phyloP scores from a whole-genome alignment of 1,140 invertebrate species.

The Drosophila subobscura region DNA sequence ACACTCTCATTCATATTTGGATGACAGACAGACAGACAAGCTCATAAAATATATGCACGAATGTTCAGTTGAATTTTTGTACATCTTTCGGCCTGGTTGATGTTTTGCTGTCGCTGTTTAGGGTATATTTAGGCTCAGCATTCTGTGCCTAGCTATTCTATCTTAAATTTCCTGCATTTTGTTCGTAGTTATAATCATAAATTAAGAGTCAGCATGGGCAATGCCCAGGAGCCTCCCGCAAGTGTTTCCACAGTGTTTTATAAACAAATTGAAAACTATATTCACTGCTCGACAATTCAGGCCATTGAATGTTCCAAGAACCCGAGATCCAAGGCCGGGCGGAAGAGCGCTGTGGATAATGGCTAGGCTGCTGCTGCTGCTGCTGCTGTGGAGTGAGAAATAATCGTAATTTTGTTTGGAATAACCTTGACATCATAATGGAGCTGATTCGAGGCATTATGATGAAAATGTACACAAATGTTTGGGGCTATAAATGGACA shows the following conservation, averaged over 20 bases:
- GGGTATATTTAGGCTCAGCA: too few species aligned
- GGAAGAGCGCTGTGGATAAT: neutral
- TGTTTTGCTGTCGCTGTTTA: too few species aligned
- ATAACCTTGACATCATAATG: constrained; percentile 28
- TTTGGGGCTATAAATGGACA: constrained; percentile 1
- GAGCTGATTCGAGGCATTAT: constrained; percentile 1
- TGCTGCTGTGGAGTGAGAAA: neutral
- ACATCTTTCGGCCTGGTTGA: too few species aligned
- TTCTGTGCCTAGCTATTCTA: too few species aligned
- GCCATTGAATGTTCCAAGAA: constrained; percentile 4
- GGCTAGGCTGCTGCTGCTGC: too few species aligned
- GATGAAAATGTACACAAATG: constrained; percentile 50
- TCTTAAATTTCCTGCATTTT: too few species aligned
- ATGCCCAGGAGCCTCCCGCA: constrained; percentile 16
- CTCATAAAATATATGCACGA: too few species aligned
- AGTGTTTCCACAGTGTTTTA: constrained; percentile 37
- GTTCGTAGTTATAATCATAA: neutral
- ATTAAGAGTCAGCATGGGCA: constrained; percentile 1
- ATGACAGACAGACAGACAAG: too few species aligned
- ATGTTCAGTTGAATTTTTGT: too few species aligned
- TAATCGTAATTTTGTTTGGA: neutral
- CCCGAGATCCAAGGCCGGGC: neutral
- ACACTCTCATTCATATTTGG: too few species aligned
- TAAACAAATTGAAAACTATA: constrained; percentile 30
- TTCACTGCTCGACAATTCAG: constrained; percentile 31